Evolutionary conservation across 2,797 vertebrate species (phyloP).

Genomic region (Acridotheres tristis): DNA sequence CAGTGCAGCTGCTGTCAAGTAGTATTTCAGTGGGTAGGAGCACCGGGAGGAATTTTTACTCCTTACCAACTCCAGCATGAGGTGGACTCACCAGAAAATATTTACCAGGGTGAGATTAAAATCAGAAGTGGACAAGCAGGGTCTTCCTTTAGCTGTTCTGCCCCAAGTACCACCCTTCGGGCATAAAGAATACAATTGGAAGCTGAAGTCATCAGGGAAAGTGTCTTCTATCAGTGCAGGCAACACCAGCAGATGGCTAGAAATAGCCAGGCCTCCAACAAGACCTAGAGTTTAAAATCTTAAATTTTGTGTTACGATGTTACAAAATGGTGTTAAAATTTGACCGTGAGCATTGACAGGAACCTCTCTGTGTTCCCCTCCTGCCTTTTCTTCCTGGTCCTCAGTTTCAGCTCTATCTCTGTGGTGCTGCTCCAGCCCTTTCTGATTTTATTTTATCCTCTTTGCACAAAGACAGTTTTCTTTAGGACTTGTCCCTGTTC

Average conservation of each 20-base stretch:
- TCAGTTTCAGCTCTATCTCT: not conserved
- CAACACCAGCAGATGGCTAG: not conserved
- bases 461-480: slow-evolving; percentile 28
- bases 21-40: not conserved
- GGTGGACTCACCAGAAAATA: not conserved
- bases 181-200: fast-evolving
- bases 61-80: not conserved
- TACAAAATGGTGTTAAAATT: not conserved
- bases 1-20: not conserved
- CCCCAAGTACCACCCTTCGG: not conserved
- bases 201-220: not conserved
- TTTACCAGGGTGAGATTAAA: not conserved
- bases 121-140: not conserved
- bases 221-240: not conserved
- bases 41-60: not conserved
- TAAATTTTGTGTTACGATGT: not conserved
- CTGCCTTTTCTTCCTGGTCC: not conserved
- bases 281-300: not conserved
- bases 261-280: not conserved
- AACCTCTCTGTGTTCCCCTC: not conserved
- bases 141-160: not conserved
- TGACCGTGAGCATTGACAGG: not conserved
- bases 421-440: slow-evolving; percentile 1
- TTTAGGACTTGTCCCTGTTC: slow-evolving; percentile 1
- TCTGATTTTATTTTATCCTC: slow-evolving; percentile 55